These are phyloP conservation scores for Tor tambroides DNA, from an alignment of 2,113 vertebrate species.

Conservation along the genomic window DNA sequence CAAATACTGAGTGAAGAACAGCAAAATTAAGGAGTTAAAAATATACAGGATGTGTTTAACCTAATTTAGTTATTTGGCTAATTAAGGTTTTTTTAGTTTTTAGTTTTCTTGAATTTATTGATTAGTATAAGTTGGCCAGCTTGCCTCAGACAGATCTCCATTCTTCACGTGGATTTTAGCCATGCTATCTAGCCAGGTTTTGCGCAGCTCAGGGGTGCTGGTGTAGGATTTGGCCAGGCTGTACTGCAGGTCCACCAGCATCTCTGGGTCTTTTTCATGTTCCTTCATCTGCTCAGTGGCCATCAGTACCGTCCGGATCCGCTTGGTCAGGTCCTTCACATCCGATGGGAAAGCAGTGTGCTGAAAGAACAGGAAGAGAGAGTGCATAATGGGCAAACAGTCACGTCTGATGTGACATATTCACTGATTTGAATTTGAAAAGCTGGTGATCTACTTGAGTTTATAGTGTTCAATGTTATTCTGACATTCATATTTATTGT, in stretches of 20 bases:
- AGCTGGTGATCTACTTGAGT: background rate
- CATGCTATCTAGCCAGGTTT: constrained; percentile 99
- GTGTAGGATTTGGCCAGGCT: constrained; percentile 98
- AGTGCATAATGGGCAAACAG: background rate
- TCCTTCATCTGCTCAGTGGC: constrained; percentile 99
- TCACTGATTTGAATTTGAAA: constrained; percentile 4
- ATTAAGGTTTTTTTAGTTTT: background rate
- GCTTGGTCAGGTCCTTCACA: constrained; percentile 95
- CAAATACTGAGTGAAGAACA: background rate
- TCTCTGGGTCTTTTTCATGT: constrained; percentile 95
- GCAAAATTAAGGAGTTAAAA: background rate
- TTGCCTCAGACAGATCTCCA: constrained; percentile 93
- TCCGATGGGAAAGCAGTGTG: constrained; percentile 94
- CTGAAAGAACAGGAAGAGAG: constrained; percentile 65
- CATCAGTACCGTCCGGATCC: constrained; percentile 97
- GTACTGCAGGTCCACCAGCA: constrained; percentile 98
- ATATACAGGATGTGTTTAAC: background rate
- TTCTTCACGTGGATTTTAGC: constrained; percentile 96
- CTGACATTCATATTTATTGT: background rate
- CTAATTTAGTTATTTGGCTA: background rate
- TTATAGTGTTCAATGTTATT: background rate
- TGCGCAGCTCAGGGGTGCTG: constrained; percentile 94
- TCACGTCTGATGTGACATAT: background rate
- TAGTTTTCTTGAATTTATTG: too few species aligned
- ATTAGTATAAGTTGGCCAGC: background rate